A percentile compares a stretch with the other conserved stretches of the same genome.
Conservation (phyloP, 1,140 invertebrate species). For the Euura lappo region DNA sequence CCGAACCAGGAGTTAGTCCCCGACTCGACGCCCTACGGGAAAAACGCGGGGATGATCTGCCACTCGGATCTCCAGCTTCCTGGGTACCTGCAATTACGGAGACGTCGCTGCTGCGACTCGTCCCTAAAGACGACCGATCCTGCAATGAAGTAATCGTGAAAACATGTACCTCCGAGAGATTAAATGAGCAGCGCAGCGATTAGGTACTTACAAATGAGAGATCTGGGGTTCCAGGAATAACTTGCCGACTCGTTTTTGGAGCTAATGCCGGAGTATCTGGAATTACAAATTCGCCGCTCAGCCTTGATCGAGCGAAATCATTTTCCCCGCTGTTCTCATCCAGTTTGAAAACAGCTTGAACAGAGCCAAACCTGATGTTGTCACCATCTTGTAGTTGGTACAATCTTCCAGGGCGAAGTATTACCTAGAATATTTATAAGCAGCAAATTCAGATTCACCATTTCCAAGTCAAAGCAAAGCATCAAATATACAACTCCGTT, state of each 20-base stretch:
- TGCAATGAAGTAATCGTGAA: slow-evolving; percentile 10
- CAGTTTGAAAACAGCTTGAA: slow-evolving; percentile 26
- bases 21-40: too few species aligned
- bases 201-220: slow-evolving; percentile 30
- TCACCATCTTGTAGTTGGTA: slow-evolving; percentile 46
- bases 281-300: slow-evolving; percentile 22
- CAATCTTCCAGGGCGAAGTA: slow-evolving; percentile 27
- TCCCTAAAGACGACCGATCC: slow-evolving; percentile 26
- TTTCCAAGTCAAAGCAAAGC: background rate
- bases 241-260: background rate
- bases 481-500: background rate
- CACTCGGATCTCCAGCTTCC: slow-evolving; percentile 1
- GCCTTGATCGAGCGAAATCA: background rate
- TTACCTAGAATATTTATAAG: background rate
- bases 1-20: too few species aligned
- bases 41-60: background rate
- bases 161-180: background rate
- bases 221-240: slow-evolving; percentile 37
- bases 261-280: slow-evolving; percentile 30
- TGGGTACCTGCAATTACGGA: slow-evolving; percentile 37
- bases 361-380: slow-evolving; percentile 37
- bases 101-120: slow-evolving; percentile 5
- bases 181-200: too few species aligned
- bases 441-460: background rate
- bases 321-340: background rate